Evolutionary conservation across 1,140 invertebrate species (phyloP).

Genomic region (Brachystomella parvula): DNA sequence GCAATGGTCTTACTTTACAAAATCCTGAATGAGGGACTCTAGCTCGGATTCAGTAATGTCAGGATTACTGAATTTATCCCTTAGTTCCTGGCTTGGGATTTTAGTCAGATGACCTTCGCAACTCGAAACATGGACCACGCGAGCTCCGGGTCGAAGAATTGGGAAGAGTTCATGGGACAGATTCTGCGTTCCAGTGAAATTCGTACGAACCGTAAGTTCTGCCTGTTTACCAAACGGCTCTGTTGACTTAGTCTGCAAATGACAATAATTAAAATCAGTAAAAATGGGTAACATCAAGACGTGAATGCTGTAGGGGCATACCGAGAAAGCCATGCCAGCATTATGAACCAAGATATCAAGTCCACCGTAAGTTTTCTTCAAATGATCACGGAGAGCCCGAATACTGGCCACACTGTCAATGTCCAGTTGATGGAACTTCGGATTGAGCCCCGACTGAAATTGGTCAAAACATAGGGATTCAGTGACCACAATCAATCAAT

Average conservation of each 20-base stretch:
- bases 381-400: conserved; percentile 49
- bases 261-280: no score
- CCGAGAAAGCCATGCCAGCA: no score
- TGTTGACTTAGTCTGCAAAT: conserved; percentile 45
- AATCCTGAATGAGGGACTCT: background rate
- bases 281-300: no score
- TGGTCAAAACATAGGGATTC: no score
- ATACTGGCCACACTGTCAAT: conserved; percentile 54
- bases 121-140: conserved; percentile 69
- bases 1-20: background rate
- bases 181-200: conserved; percentile 60
- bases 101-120: conserved; percentile 51
- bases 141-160: conserved; percentile 55
- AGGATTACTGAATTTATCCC: conserved; percentile 41
- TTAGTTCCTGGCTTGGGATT: conserved; percentile 48
- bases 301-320: no score
- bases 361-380: no score
- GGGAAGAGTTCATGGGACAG: conserved; percentile 61
- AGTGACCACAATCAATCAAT: no score
- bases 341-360: no score
- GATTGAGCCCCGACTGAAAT: conserved; percentile 45
- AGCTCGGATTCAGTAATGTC: background rate
- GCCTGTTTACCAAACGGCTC: conserved; percentile 62
- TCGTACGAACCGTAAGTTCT: conserved; percentile 57
- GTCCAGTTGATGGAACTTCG: conserved; percentile 61